Base-by-base conservation (phyloP, 2,888 invertebrate genomes). In the Oxyscelio sp. region DNA sequence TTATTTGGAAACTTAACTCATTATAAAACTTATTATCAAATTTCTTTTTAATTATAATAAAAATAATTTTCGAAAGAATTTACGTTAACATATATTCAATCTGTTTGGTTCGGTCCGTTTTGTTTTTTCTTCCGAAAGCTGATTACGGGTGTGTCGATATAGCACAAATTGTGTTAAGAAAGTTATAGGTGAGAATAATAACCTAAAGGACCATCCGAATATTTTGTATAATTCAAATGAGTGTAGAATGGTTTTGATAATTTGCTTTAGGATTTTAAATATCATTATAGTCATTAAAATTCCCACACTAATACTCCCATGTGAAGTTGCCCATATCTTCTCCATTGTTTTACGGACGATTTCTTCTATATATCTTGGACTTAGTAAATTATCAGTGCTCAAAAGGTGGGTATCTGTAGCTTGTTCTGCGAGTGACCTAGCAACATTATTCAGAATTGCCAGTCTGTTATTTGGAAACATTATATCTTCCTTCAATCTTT, bases 391-490 rank as follows among this genome's bases (percentile, higher is more conserved):
- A 4, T 6, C 9, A 1, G 15, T 2, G 15, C 8, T 13, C 1
- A 24, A 11, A 22, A 5, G 3, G 5, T 43, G 4, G 1, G 24
- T 27, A 17, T 34, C 31, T 9, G 15, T 4, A 2, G 1, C 40
- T 15, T 59, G 59, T 4, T 40, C 59, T 6, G 43, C 40, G 2
- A 38, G 19, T 27, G 0, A 21, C n/a, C 58, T 2, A 0, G 63
- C 61, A 15, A 71, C 4, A 6, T 21, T 52, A 17, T 50, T 40
- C 8, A 77, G 11, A 0, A 77, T 15, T 0, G 58, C 19, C 0
- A 54, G 43, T 17, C 34, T 40, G 13, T 82, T 71, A 0, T 40
- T 22, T 0, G 80, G 77, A 9, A 75, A 73, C 80, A 85, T 77
- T 0, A 80, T 77, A 5, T 71, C 27, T n/a, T 79, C 61, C 0